Conservation (phyloP, 2,113 vertebrate species). For the Lepisosteus oculatus region DNA sequence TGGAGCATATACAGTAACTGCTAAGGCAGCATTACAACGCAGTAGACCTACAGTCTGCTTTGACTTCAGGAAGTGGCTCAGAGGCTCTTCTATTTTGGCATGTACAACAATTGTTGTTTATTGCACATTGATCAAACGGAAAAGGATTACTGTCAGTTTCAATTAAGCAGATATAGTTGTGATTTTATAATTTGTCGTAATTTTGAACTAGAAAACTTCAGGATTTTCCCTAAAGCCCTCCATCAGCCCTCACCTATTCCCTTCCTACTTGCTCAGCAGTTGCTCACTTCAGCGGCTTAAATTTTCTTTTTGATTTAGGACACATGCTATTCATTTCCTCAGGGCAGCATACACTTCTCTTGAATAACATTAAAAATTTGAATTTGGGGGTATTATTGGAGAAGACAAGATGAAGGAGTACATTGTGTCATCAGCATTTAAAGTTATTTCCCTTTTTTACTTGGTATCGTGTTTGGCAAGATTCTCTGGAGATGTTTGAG, state of each 20-base stretch:
- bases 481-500: too few species aligned
- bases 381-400: too few species aligned
- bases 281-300: conserved; percentile 36
- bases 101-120: conserved; percentile 30
- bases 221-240: background rate
- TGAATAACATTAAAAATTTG: background rate
- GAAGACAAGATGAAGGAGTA: too few species aligned
- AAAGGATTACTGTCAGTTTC: conserved; percentile 49
- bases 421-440: too few species aligned
- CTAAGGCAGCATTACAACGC: too few species aligned
- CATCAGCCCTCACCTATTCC: conserved; percentile 16
- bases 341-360: conserved; percentile 4
- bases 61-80: too few species aligned
- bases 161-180: conserved; percentile 37
- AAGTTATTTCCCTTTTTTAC: too few species aligned
- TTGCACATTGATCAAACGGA: conserved; percentile 39
- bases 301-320: conserved; percentile 30
- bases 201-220: background rate
- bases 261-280: conserved; percentile 35
- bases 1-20: too few species aligned
- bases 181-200: conserved; percentile 5
- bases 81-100: conserved; percentile 28
- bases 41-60: too few species aligned
- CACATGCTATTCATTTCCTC: conserved; percentile 28
- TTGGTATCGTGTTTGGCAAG: too few species aligned